Base-by-base conservation (phyloP, 2,888 invertebrate genomes). In the Desoria tigrina region DNA sequence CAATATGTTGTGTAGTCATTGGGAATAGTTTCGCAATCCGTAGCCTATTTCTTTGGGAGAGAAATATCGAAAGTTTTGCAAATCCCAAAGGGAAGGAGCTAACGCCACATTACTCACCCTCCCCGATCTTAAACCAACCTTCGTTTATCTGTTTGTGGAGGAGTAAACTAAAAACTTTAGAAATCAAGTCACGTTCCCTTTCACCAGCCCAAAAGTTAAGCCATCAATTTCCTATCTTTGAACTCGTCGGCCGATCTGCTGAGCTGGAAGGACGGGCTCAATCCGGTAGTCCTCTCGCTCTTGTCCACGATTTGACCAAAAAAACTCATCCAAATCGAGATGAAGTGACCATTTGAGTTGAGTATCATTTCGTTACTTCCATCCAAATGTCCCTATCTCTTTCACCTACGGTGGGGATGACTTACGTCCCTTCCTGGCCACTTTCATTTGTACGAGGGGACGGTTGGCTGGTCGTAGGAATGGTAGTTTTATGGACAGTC, bases 131-230 rank as follows among this genome's bases (percentile, higher is more conserved):
- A 26, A 27, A 45, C 49, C 23, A 16, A 18, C 6, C 27, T 16
- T 32, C 58, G 58, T 42, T 58, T 58, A 58, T 58, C 58, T 58
- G 58, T 58, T 58, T 58, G 42, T 26, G 49, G 58, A 58, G 42
- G 42, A 58, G 14, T 58, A 42, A 28, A 42, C 50, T 65, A 58
- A 53, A 69, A 69, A 69, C 68, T 72, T 72, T 70, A 50, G 63
- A 62, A 72, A 72, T 65, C 72, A 61, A 65, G 65, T 71, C 71
- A 71, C 69, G 69, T 70, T 70, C 61, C 65, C 65, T 68, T 72
- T 72, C 65, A 68, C 66, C 70, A 70, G 63, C 61, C 66, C 65
- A 65, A 68, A 70, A 72, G 66, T 72, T 72, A 70, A 70, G 66
- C 70, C 68, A 68, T 72, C 70, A 72, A 68, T 72, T 70, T 72